Evolutionary conservation across 2,113 vertebrate species (phyloP).

Genomic region (Ariopsis seemanni): DNA sequence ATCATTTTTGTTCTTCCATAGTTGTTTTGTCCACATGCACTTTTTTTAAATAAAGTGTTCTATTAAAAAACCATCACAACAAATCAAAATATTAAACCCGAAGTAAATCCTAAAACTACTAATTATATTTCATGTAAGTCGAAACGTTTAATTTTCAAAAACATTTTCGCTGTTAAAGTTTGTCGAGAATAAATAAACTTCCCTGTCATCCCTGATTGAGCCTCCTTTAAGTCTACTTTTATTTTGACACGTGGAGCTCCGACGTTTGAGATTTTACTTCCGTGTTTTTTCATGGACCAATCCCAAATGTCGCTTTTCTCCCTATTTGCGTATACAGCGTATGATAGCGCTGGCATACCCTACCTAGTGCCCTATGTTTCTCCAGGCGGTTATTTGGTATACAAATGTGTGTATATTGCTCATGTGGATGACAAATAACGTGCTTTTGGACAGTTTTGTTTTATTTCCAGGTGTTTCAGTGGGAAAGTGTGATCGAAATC

Average conservation of each 20-base stretch:
- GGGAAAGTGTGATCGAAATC: too few relatives aligned
- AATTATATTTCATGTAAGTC: background rate
- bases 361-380: background rate
- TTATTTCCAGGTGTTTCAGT: background rate
- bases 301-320: background rate
- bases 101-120: background rate
- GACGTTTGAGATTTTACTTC: background rate
- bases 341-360: too few relatives aligned
- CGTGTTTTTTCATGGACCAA: background rate
- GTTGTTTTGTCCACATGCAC: too few relatives aligned
- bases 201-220: background rate
- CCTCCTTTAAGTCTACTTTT: background rate
- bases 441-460: background rate
- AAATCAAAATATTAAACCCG: background rate
- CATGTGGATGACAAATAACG: background rate
- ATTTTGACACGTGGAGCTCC: background rate
- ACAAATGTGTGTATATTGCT: background rate
- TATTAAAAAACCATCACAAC: background rate
- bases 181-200: background rate
- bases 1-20: too few relatives aligned
- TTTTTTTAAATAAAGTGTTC: too few relatives aligned
- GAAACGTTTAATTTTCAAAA: background rate
- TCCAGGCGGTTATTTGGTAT: background rate
- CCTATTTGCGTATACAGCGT: background rate
- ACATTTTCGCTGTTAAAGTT: background rate